Evolutionary conservation across 2,888 invertebrate genomes (phyloP).

Genomic region (Drosophila anomalata): DNA sequence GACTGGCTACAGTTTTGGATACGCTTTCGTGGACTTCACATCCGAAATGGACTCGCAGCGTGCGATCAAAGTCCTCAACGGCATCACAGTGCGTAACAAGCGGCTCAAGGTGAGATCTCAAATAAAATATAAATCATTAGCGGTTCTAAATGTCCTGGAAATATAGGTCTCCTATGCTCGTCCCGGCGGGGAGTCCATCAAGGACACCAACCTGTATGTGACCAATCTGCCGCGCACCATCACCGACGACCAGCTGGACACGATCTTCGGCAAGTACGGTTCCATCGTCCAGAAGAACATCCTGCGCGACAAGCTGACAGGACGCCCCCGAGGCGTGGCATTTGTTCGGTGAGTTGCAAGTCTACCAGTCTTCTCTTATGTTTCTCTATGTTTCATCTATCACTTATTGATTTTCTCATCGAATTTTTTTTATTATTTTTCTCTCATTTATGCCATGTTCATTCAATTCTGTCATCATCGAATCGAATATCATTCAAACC

Average conservation of each 20-base stretch:
- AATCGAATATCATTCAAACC: background rate
- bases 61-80: conserved; percentile 94
- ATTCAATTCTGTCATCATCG: background rate
- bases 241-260: conserved; percentile 92
- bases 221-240: conserved; percentile 95
- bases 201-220: conserved; percentile 97
- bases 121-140: background rate
- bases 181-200: conserved; percentile 95
- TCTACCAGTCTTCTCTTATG: conserved; percentile 1
- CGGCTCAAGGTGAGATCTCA: conserved; percentile 89
- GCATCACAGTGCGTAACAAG: conserved; percentile 94
- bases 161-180: conserved; percentile 92
- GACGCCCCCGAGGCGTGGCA: conserved; percentile 94
- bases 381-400: background rate
- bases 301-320: conserved; percentile 94
- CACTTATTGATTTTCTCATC: conserved; percentile 8
- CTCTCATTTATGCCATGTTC: conserved; percentile 17
- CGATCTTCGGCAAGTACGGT: conserved; percentile 94
- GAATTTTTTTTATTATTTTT: conserved; percentile 24
- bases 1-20: conserved; percentile 98
- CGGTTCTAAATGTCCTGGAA: too few species aligned
- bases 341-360: conserved; percentile 90
- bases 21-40: conserved; percentile 96
- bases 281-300: conserved; percentile 96
- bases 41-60: conserved; percentile 93